These are phyloP conservation scores for Phoebastria nigripes DNA, from an alignment of 2,797 vertebrate genomes.

Conservation along the genomic window DNA sequence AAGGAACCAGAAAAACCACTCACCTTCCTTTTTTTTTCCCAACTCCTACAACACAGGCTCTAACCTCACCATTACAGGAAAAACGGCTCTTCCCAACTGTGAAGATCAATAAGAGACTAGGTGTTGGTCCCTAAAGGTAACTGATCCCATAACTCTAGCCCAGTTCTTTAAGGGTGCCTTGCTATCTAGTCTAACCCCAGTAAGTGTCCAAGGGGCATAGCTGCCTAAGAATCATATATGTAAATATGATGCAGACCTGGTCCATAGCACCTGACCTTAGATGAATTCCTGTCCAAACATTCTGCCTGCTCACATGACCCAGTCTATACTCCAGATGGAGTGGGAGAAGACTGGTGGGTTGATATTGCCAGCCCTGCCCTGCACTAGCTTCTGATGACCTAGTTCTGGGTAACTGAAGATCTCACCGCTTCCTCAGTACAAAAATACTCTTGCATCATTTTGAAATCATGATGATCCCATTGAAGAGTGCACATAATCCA, in stretches of 20 bases:
- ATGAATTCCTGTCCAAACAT: neutral
- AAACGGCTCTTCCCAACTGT: neutral
- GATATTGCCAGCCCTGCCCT: neutral
- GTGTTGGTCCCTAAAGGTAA: neutral
- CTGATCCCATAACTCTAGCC: neutral
- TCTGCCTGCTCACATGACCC: neutral
- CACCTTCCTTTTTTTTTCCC: neutral
- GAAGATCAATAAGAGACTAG: neutral
- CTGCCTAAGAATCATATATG: neutral
- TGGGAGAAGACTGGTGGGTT: neutral
- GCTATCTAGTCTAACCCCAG: neutral
- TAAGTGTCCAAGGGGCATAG: neutral
- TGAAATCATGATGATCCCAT: neutral
- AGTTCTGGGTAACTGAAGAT: neutral
- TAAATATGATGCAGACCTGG: neutral
- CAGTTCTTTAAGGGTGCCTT: neutral
- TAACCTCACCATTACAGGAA: neutral
- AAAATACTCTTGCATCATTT: neutral
- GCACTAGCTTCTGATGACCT: neutral
- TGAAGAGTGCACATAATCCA: neutral
- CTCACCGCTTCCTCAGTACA: neutral
- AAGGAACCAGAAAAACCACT: neutral
- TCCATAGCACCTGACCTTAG: neutral
- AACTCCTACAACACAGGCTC: neutral
- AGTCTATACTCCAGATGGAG: neutral